A percentile compares a stretch with the other conserved stretches of the same genome.
These are phyloP conservation scores for Pardalotus punctatus DNA, from an alignment of 2,113 vertebrate genomes.

Conservation along the genomic window DNA sequence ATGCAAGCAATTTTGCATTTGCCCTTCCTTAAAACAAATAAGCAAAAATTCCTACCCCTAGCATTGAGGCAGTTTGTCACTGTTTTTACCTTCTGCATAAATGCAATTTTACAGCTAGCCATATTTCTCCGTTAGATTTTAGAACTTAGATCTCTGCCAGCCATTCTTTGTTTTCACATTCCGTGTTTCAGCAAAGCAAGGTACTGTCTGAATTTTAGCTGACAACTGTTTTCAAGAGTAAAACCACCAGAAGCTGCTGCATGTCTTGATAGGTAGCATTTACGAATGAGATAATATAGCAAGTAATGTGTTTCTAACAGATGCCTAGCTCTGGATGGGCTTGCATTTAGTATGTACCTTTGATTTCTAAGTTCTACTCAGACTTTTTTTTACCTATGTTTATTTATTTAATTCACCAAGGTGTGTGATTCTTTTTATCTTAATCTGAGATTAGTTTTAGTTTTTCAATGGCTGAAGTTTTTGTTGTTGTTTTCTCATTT, in stretches of 20 bases:
- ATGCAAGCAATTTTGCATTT: not conserved
- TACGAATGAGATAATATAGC: not conserved
- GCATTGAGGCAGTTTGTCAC: not conserved
- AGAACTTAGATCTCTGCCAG: not conserved
- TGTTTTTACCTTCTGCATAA: not conserved
- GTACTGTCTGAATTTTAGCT: not conserved
- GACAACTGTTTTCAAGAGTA: not conserved
- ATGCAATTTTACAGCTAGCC: not conserved
- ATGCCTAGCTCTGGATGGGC: not conserved
- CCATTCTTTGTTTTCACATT: not conserved
- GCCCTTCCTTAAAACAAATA: not conserved
- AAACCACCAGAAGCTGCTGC: not conserved
- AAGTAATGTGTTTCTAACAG: not conserved
- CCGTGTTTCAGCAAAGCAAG: not conserved
- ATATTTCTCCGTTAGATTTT: not conserved
- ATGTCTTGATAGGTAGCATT: not conserved
- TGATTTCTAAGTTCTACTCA: not conserved
- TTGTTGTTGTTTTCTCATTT: not conserved
- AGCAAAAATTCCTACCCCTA: not conserved
- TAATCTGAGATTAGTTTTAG: not conserved
- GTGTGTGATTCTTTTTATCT: not conserved
- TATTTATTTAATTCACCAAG: not conserved
- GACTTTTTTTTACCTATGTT: not conserved
- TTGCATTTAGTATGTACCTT: not conserved
- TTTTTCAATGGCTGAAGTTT: not conserved